Evolutionary conservation across 2,797 vertebrate species (phyloP), one percentile per base, ranked within the genome.

Genomic region (Scleropages formosus): DNA sequence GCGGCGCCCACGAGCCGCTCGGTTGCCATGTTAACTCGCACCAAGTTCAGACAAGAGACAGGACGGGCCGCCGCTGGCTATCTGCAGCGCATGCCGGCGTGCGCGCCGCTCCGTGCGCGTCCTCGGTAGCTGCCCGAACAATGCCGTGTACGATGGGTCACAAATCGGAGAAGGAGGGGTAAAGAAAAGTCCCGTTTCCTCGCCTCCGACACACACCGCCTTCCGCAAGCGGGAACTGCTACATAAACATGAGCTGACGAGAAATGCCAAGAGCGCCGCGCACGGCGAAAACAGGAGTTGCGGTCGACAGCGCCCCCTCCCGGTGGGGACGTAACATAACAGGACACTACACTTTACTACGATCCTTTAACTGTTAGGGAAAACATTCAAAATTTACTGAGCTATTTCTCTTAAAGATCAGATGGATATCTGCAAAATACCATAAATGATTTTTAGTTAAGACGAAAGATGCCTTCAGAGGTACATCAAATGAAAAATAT

Each of bases 221-320:
- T 20, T 46, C 44, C 24, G 49, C 66, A 22, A 68, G 39, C 31
- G 31, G 46, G 66, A 46, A 58, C 16, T 20, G 16, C 69, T 59
- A 58, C 53, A 58, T 72, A 72, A 72, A 72, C 69, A 72, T 72
- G 51, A 72, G 69, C 51, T 4, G 39, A 31, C 9, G 53, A 59
- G 13, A 58, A 51, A 46, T 7, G 16, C 47, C 47, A 58, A n/a
- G 47, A 58, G 12, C 22, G 47, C 68, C 51, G 53, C 22, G 12
- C 8, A 56, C 26, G 69, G 13, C 22, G 27, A 20, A 26, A 59
- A 11, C 51, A 31, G 18, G 1, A 39, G n/a, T 16, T 18, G 26
- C 1, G 44, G n/a, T 18, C 9, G 56, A 13, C 59, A 44, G 69
- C 53, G 69, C 26, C 69, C 26, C 69, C 51, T 39, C 18, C 27